Evolutionary conservation across 1,140 invertebrate species (phyloP).

Genomic region (Polypedilum vanderplanki): DNA sequence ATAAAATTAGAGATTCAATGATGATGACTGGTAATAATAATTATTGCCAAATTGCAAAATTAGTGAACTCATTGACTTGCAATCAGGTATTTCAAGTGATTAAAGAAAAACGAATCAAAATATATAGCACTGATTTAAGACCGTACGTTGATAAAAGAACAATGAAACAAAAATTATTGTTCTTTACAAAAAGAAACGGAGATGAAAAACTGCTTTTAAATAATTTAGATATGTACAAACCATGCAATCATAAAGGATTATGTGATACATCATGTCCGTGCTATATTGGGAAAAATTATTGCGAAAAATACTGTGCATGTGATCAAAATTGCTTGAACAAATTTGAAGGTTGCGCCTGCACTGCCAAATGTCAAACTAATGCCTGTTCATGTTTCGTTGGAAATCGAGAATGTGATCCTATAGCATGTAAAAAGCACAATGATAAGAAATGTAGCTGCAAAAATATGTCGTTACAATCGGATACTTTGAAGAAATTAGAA

Average conservation of each 20-base stretch:
- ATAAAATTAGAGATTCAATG: too few relatives aligned
- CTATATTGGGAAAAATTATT: neutral
- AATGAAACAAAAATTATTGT: too few relatives aligned
- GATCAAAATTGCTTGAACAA: neutral
- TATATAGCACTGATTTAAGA: too few relatives aligned
- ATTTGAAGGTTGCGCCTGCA: neutral
- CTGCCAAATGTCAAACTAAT: neutral
- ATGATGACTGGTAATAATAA: too few relatives aligned
- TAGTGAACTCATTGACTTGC: too few relatives aligned
- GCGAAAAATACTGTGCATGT: neutral
- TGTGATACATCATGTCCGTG: neutral
- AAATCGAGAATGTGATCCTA: neutral
- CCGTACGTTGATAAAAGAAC: too few relatives aligned
- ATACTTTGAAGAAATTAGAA: neutral
- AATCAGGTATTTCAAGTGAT: too few relatives aligned
- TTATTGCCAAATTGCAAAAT: too few relatives aligned
- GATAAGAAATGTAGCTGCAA: neutral
- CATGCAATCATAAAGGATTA: neutral
- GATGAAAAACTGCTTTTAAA: too few relatives aligned
- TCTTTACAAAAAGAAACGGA: too few relatives aligned
- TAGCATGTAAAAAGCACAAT: neutral
- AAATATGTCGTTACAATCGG: neutral
- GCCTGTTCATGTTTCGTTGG: neutral
- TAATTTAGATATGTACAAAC: neutral
- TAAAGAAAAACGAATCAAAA: too few relatives aligned